Conservation (phyloP, 2,888 invertebrate species). For the Tiliacea citrago region DNA sequence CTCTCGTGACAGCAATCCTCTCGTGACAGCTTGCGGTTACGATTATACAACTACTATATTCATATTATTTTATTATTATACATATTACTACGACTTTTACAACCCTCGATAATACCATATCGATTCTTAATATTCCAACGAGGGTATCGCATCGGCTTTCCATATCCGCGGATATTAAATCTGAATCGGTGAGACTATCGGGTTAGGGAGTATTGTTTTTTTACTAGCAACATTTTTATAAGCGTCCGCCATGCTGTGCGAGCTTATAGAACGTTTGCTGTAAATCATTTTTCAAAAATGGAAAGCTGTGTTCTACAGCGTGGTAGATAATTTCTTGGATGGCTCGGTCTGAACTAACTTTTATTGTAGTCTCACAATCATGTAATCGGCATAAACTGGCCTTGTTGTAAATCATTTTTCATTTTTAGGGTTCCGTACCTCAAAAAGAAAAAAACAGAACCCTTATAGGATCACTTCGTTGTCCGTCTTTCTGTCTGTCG, state of each 20-base stretch:
- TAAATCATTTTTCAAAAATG: constrained; percentile 33
- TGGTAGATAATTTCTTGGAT: constrained; percentile 21
- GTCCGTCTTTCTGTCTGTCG: too few relatives aligned
- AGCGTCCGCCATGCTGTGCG: constrained; percentile 25
- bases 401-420: not conserved
- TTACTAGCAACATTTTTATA: constrained; percentile 44
- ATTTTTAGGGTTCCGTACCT: too few relatives aligned
- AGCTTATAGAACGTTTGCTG: constrained; percentile 9
- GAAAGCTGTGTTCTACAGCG: constrained; percentile 3
- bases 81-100: constrained; percentile 66
- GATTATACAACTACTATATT: too few relatives aligned
- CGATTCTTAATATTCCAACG: constrained; percentile 64
- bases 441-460: too few relatives aligned
- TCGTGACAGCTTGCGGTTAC: constrained; percentile 69
- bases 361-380: not conserved
- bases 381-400: not conserved
- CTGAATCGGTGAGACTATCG: constrained; percentile 57
- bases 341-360: constrained; percentile 19
- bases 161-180: constrained; percentile 63
- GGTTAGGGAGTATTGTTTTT: constrained; percentile 54
- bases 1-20: constrained; percentile 59
- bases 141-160: constrained; percentile 56
- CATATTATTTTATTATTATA: too few relatives aligned
- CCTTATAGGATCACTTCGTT: too few relatives aligned
- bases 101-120: constrained; percentile 64